A percentile compares a stretch with the other conserved stretches of the same genome.
These are phyloP conservation scores for Zeuzera pyrina DNA, from an alignment of 2,888 invertebrate species.

Conservation along the genomic window DNA sequence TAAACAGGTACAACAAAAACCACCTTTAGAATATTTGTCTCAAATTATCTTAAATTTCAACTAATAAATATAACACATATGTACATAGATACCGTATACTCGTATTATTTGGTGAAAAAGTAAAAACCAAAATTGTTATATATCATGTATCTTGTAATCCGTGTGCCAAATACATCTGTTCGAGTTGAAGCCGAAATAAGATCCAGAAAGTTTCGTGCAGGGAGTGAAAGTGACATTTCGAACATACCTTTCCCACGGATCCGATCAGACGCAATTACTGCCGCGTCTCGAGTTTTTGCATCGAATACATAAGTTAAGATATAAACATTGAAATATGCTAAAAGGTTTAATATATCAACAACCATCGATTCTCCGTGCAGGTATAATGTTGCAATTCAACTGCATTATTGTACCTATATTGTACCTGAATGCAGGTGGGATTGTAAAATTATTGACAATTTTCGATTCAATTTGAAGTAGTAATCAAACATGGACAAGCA, in stretches of 20 bases:
- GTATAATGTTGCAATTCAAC: slow-evolving; percentile 25
- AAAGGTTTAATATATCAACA: slow-evolving; percentile 8
- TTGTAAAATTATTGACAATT: no score
- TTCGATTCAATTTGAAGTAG: no score
- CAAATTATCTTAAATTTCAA: no score
- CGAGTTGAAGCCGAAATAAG: not conserved
- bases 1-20: no score
- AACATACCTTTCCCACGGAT: slow-evolving; percentile 61
- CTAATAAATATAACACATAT: no score
- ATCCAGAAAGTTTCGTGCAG: slow-evolving; percentile 13
- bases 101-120: not conserved
- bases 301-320: slow-evolving; percentile 31
- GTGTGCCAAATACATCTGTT: not conserved
- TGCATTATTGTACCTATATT: slow-evolving; percentile 13
- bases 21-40: no score
- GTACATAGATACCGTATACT: no score
- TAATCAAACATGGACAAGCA: no score
- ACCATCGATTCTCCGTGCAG: slow-evolving; percentile 37
- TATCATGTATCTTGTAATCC: no score
- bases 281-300: slow-evolving; percentile 44
- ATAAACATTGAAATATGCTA: slow-evolving; percentile 15
- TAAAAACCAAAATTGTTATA: not conserved
- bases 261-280: slow-evolving; percentile 42
- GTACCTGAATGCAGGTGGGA: slow-evolving; percentile 15
- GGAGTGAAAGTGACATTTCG: slow-evolving; percentile 61